These are phyloP conservation scores for Globia sparganii DNA, from an alignment of 2,888 invertebrate species.

Conservation along the genomic window DNA sequence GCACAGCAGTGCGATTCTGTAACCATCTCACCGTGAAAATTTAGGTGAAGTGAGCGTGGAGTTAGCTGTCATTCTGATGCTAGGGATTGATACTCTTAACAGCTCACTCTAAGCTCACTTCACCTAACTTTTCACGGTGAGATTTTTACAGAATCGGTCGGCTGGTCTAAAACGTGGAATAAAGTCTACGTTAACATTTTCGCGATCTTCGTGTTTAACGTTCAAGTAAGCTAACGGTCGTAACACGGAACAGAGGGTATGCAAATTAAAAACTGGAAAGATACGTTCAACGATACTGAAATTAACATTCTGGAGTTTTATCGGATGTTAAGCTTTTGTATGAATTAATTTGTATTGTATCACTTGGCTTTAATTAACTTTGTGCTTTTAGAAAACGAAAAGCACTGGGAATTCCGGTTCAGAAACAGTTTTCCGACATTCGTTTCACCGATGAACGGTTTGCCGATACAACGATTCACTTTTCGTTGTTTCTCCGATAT, in stretches of 20 bases:
- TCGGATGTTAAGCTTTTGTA: neutral
- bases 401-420: neutral
- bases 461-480: no score
- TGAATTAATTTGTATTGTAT: neutral
- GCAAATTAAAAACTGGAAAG: slow-evolving; percentile 31
- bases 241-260: slow-evolving; percentile 28
- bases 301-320: slow-evolving; percentile 15
- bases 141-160: no score
- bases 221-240: neutral
- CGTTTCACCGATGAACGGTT: no score
- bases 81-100: no score
- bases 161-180: slow-evolving; percentile 1
- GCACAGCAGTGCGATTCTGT: no score
- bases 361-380: neutral
- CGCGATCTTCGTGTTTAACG: neutral
- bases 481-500: no score
- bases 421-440: neutral
- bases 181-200: slow-evolving; percentile 12
- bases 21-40: no score
- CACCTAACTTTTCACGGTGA: no score
- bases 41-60: no score
- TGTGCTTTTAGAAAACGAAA: neutral
- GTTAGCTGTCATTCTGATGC: no score
- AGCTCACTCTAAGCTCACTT: no score
- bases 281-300: slow-evolving; percentile 21